These are phyloP conservation scores for Epicauta chinensis DNA, from an alignment of 1,140 invertebrate species.

Conservation along the genomic window DNA sequence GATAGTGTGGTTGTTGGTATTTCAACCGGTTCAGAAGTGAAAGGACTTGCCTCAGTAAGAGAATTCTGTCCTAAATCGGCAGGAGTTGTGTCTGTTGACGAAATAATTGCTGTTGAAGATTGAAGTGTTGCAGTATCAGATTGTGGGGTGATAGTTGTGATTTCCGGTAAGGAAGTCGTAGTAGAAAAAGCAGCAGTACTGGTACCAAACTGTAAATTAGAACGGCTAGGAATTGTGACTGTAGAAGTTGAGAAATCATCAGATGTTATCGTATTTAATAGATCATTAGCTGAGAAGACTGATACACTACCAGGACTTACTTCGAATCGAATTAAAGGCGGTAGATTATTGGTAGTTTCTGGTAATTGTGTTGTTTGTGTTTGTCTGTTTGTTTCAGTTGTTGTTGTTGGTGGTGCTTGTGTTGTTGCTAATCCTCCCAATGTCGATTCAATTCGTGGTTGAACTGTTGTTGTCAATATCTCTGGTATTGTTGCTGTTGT, in stretches of 20 bases:
- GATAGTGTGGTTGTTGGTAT: conserved; percentile 12
- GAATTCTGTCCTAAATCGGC: no score
- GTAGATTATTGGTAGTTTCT: conserved; percentile 19
- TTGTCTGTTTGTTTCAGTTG: conserved; percentile 43
- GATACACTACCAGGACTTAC: conserved; percentile 38
- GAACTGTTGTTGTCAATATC: no score
- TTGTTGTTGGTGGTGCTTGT: conserved; percentile 29
- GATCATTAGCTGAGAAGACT: conserved; percentile 37
- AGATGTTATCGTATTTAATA: conserved; percentile 41
- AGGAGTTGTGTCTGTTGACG: no score
- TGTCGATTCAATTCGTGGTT: neutral
- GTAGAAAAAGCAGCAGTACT: neutral
- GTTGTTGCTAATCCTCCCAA: conserved; percentile 2
- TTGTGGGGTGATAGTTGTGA: neutral
- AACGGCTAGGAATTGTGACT: conserved; percentile 31
- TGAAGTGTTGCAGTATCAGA: conserved; percentile 5
- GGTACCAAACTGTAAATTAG: conserved; percentile 9
- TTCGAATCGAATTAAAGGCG: conserved; percentile 28
- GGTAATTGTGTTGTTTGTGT: conserved; percentile 9
- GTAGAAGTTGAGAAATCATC: conserved; percentile 35
- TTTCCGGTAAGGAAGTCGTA: conserved; percentile 8
- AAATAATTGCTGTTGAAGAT: neutral
- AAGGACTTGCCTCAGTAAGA: no score
- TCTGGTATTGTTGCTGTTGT: conserved; percentile 9
- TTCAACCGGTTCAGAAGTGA: no score